Percentiles rank a stretch among this genome's conserved stretches.
phyloP scores from a whole-genome alignment of 2,113 vertebrate species.

The Halichoeres trimaculatus region DNA sequence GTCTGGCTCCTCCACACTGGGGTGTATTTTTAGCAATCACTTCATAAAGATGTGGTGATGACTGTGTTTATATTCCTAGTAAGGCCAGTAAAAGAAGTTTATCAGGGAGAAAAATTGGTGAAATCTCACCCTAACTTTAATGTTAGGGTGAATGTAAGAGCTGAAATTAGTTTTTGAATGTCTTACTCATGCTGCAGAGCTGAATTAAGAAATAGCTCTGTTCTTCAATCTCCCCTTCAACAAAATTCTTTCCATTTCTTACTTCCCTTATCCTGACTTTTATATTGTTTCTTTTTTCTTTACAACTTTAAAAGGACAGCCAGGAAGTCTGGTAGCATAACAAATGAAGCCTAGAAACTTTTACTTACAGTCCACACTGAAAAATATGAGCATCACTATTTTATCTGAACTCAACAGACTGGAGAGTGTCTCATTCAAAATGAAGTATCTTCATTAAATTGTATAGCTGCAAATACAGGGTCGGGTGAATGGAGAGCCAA shows the following conservation, averaged over 20 bases:
- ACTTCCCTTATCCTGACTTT: neutral
- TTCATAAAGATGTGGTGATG: neutral
- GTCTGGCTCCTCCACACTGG: no score
- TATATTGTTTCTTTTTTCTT: no score
- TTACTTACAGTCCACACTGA: neutral
- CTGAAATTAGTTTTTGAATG: no score
- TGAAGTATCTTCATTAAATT: conserved; percentile 59
- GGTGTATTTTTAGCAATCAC: neutral
- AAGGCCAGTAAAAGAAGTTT: neutral
- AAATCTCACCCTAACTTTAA: no score
- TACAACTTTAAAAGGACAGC: no score
- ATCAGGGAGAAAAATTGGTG: no score
- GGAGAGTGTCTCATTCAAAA: conserved; percentile 35
- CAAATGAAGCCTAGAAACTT: neutral
- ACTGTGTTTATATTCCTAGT: no score
- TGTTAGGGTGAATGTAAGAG: no score
- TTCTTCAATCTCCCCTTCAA: no score
- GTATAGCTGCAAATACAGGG: conserved; percentile 21
- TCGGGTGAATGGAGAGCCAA: conserved; percentile 32
- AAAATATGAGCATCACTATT: conserved; percentile 27
- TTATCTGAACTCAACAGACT: conserved; percentile 39
- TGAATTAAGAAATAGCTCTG: no score
- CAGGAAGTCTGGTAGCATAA: neutral
- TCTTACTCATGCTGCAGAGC: no score
- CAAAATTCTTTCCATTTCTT: no score